Conservation (phyloP, 2,888 invertebrate genomes). For the Liopterus haemorrhoidalis region DNA sequence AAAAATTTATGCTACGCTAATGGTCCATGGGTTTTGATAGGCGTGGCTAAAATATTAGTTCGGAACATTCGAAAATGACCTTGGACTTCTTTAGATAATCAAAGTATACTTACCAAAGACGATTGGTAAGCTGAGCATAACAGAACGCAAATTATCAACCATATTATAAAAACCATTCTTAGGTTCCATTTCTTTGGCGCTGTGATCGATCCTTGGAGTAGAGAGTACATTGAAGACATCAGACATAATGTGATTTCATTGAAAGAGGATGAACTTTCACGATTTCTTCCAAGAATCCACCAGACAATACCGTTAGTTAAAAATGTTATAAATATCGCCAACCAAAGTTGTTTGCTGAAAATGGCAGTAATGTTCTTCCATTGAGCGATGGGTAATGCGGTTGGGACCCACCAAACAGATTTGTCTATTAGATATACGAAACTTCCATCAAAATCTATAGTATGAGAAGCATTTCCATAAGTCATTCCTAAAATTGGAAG, state of each 20-base stretch:
- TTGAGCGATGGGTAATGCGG: conserved; percentile 7
- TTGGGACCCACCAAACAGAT: conserved; percentile 9
- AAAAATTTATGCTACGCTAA: too few species aligned
- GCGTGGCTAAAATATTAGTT: too few species aligned
- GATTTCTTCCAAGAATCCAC: conserved; percentile 8
- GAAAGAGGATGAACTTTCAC: conserved; percentile 3
- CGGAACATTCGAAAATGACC: too few species aligned
- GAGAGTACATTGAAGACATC: conserved; percentile 11
- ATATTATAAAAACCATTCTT: conserved; percentile 17
- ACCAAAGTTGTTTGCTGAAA: conserved; percentile 6
- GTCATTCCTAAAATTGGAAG: conserved; percentile 11
- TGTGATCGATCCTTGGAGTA: conserved; percentile 7
- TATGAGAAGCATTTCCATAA: conserved; percentile 3
- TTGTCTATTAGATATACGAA: conserved; percentile 5
- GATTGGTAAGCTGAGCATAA: too few species aligned
- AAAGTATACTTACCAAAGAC: too few species aligned
- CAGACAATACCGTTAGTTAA: conserved; percentile 9
- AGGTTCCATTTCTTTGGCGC: conserved; percentile 14
- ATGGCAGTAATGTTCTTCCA: conserved; percentile 10
- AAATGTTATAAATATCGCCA: conserved; percentile 8
- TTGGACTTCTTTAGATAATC: too few species aligned
- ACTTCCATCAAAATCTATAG: conserved; percentile 9
- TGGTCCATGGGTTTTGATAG: too few species aligned
- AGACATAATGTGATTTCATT: conserved; percentile 10
- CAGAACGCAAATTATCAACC: too few species aligned